Evolutionary conservation across 2,888 invertebrate species (phyloP), one percentile per base, ranked within the genome.

Genomic region (Apamea anceps): DNA sequence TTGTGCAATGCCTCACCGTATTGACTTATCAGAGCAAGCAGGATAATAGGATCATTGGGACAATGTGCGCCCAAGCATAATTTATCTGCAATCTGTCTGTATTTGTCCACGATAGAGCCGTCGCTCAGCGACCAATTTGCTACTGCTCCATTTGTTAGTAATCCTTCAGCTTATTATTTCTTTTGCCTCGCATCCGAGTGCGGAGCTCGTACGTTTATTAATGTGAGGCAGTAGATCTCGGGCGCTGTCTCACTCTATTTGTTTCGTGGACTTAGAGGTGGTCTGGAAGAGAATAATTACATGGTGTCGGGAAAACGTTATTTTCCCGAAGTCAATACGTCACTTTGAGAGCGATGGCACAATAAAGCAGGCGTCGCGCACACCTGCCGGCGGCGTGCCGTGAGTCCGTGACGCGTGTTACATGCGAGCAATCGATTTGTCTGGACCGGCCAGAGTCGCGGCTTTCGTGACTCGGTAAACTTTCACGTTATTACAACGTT

Each of bases 351-450:
- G 87, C 82, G 90, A 89, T 88, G 89, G 88, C 72, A 92, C 89
- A 91, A 93, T 94, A 92, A 92, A 93, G 91, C 89, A 91, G 88
- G 90, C 91, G 90, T 93, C 93, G 88, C 81, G 85, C 88, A 93
- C 95, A 96, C 95, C 96, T 95, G 95, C 91, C 91, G 87, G 37
- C 91, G 87, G 37, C 45, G 32, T 57, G 71, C 71, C 81, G 79
- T 45, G 32, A 79, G 77, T 32, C 77, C 89, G 87, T 91, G 91
- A 93, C 92, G 92, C 92, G 90, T 93, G 93, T 92, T 89, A 91
- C 94, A 93, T 92, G 91, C 94, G 90, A 91, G 91, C 90, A 94
- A 96, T 96, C 96, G 96, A 96, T 96, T 95, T 91, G 95, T 96
- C 95, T 96, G 95, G 95, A 94, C 94, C 86, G 92, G 84, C 84